Evolutionary conservation across 2,797 vertebrate genomes (phyloP).

Genomic region (Malacoraja senta): DNA sequence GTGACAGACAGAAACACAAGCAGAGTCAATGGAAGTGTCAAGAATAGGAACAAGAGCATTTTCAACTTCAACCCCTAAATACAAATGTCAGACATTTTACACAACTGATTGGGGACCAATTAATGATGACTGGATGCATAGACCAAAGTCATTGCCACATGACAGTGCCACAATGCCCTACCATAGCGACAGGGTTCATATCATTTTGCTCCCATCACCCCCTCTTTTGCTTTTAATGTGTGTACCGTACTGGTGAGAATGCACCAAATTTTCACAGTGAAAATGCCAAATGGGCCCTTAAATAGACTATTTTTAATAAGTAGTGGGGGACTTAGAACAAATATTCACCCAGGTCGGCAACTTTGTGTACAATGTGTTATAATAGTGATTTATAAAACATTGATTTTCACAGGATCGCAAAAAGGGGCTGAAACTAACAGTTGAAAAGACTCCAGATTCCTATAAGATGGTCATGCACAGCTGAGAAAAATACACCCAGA

Average conservation of each 20-base stretch:
- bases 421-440: not conserved
- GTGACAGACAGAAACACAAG: not conserved
- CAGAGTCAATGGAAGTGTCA: not conserved
- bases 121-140: too few relatives aligned
- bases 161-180: not conserved
- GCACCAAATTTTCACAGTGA: not conserved
- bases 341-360: not conserved
- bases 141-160: not conserved
- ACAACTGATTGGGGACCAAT: not conserved
- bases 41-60: conserved; percentile 18
- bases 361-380: not conserved
- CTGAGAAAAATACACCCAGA: not conserved
- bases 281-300: not conserved
- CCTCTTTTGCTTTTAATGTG: not conserved
- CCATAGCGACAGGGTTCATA: not conserved
- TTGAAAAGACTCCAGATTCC: conserved; percentile 22
- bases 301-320: not conserved
- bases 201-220: not conserved
- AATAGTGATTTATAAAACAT: not conserved
- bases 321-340: not conserved
- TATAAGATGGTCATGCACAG: not conserved
- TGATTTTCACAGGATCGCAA: not conserved
- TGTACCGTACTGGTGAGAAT: not conserved
- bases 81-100: not conserved
- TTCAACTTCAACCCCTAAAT: not conserved